phyloP scores from a whole-genome alignment of 2,113 vertebrate species.

The Syngnathus scovelli region DNA sequence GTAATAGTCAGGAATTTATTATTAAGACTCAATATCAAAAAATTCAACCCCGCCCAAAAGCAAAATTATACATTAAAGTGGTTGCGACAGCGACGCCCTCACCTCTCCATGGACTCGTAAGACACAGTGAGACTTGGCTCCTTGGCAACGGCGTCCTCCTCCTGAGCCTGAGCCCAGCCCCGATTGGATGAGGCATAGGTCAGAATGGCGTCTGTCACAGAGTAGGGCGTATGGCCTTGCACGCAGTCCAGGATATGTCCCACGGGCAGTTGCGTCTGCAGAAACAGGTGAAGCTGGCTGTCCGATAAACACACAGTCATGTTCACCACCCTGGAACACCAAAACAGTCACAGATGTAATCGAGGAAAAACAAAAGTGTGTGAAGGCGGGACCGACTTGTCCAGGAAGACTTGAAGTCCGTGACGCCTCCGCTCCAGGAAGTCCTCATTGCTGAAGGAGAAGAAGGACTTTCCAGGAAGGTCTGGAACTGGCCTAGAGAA shows the following conservation, averaged over 20 bases:
- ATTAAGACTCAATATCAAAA: background rate
- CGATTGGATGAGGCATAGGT: constrained; percentile 83
- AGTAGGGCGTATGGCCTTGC: constrained; percentile 79
- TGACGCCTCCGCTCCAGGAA: constrained; percentile 86
- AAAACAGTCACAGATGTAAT: background rate
- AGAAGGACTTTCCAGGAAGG: constrained; percentile 83
- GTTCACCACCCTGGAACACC: constrained; percentile 77
- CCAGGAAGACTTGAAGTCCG: constrained; percentile 87
- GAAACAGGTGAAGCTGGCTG: constrained; percentile 94
- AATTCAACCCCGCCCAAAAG: too few relatives aligned
- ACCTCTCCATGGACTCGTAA: constrained; percentile 76
- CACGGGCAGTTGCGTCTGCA: constrained; percentile 90
- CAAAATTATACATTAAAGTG: too few relatives aligned
- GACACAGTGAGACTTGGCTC: constrained; percentile 55
- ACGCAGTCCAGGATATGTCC: constrained; percentile 87
- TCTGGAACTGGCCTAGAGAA: constrained; percentile 83
- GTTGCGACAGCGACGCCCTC: background rate
- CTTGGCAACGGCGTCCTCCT: constrained; percentile 60
- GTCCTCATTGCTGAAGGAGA: constrained; percentile 80
- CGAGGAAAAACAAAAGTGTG: background rate
- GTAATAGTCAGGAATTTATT: background rate
- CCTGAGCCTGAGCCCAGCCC: constrained; percentile 81
- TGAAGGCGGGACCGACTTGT: constrained; percentile 70
- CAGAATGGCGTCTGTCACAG: constrained; percentile 85
- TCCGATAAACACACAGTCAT: constrained; percentile 91